Evolutionary conservation across 1,140 invertebrate genomes (phyloP).

Genomic region (Grapholita molesta): DNA sequence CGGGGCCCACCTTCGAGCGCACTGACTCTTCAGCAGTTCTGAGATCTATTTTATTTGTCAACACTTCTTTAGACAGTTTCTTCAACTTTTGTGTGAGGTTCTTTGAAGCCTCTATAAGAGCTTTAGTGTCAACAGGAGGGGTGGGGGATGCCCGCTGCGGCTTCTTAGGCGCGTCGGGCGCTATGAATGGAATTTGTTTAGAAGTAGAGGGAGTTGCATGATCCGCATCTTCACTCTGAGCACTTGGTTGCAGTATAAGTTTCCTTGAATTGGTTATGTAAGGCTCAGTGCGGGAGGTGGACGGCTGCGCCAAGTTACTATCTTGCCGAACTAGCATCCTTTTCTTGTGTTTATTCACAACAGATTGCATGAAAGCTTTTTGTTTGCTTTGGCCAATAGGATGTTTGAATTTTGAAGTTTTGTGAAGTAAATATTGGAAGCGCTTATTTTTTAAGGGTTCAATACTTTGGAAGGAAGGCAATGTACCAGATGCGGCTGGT

Average conservation of each 20-base stretch:
- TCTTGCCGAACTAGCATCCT: constrained; percentile 55
- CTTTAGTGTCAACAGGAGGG: constrained; percentile 82
- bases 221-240: constrained; percentile 43
- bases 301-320: constrained; percentile 54
- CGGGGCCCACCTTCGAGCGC: constrained; percentile 80
- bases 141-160: constrained; percentile 48
- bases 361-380: constrained; percentile 74
- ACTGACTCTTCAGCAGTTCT: constrained; percentile 71
- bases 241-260: constrained; percentile 46
- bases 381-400: constrained; percentile 74
- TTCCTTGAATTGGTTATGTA: constrained; percentile 54
- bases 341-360: constrained; percentile 76
- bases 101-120: constrained; percentile 91
- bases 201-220: constrained; percentile 58
- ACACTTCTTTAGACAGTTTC: constrained; percentile 93
- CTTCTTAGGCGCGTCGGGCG: constrained; percentile 58
- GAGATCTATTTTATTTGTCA: constrained; percentile 82
- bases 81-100: constrained; percentile 95
- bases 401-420: constrained; percentile 75
- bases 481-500: constrained; percentile 50
- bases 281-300: constrained; percentile 65
- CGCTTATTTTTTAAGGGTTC: constrained; percentile 73
- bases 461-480: constrained; percentile 69
- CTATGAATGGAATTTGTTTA: constrained; percentile 51
- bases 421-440: constrained; percentile 75